Evolutionary conservation across 2,888 invertebrate genomes (phyloP), one percentile per base, ranked within the genome.

Genomic region (Andrena bicolor): DNA sequence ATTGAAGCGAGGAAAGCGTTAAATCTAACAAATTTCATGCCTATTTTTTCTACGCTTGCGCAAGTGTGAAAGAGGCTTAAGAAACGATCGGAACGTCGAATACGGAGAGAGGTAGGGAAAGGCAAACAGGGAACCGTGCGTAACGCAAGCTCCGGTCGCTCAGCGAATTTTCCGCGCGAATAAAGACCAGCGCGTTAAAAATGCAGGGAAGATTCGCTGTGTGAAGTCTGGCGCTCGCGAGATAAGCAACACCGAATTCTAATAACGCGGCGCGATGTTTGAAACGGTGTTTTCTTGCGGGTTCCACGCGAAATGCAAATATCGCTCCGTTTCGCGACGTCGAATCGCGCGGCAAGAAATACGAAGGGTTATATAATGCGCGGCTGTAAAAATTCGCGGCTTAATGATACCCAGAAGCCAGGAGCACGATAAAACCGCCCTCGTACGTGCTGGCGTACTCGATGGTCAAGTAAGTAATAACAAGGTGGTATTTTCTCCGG

Each of bases 201-300:
- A 84, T 80, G 75, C 74, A 77, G 56, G 49, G 66, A 35, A 58
- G 48, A 70, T 63, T 49, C n/a, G 16, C 7, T 20, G 26, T 2
- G 10, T 10, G 51, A 35, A 20, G 66, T 48, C 58, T 76, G 76
- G 26, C n/a, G 16, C 30, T 23, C 66, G 48, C 30, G 58, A 63
- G 83, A 74, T 82, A 77, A 82, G 78, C 53, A 30, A 28, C 51
- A 30, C 64, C 23, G 72, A 61, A 85, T 80, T 63, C 74, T 78
- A 77, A 79, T 83, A 70, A 71, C 58, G 49, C 35, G 10, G 20
- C 66, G 61, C 77, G 64, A 79, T 76, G 69, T 65, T 78, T 41
- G 56, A 81, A 63, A 51, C 13, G 68, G 3, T 26, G 76, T 28
- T 26, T 41, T 60, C 68, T 51, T 48, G 5, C 41, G 16, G 6